Conservation (phyloP, 2,888 invertebrate genomes). For the Drosophila peninsularis region DNA sequence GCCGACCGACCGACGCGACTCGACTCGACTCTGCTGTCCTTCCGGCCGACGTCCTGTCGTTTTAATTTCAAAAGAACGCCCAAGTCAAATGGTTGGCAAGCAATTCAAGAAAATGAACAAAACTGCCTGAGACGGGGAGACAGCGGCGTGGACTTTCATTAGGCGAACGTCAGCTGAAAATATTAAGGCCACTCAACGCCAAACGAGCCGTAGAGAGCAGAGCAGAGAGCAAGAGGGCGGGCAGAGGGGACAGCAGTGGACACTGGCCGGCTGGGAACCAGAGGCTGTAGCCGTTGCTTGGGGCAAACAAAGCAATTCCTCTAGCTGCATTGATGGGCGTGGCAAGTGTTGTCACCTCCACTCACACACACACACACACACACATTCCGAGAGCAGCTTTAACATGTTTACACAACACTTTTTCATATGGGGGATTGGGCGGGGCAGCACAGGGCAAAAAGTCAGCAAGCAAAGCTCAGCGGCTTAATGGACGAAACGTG, state of each 20-base stretch:
- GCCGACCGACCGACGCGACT: too few relatives aligned
- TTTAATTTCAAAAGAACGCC: slow-evolving; percentile 51
- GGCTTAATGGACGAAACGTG: slow-evolving; percentile 77
- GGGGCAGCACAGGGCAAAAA: slow-evolving; percentile 41
- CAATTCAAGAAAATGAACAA: slow-evolving; percentile 60
- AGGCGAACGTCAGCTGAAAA: slow-evolving; percentile 72
- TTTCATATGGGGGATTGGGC: slow-evolving; percentile 33
- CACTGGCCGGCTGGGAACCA: slow-evolving; percentile 16
- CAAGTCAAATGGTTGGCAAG: slow-evolving; percentile 52
- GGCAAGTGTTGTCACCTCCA: slow-evolving; percentile 31
- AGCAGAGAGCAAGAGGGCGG: background rate
- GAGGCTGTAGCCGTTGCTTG: slow-evolving; percentile 13
- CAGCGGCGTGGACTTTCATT: slow-evolving; percentile 56
- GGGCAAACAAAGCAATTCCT: slow-evolving; percentile 51
- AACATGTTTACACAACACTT: slow-evolving; percentile 74
- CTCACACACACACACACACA: background rate
- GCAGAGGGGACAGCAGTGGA: background rate
- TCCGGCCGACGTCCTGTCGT: slow-evolving; percentile 17
- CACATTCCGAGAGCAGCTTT: slow-evolving; percentile 41
- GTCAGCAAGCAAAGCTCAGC: slow-evolving; percentile 71
- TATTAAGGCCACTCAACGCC: slow-evolving; percentile 67
- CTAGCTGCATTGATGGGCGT: slow-evolving; percentile 47
- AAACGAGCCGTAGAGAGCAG: slow-evolving; percentile 11
- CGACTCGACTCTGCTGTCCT: too few relatives aligned
- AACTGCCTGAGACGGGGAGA: slow-evolving; percentile 20